Base-by-base conservation (phyloP, 2,888 invertebrate genomes). In the Masnerella sp. region DNA sequence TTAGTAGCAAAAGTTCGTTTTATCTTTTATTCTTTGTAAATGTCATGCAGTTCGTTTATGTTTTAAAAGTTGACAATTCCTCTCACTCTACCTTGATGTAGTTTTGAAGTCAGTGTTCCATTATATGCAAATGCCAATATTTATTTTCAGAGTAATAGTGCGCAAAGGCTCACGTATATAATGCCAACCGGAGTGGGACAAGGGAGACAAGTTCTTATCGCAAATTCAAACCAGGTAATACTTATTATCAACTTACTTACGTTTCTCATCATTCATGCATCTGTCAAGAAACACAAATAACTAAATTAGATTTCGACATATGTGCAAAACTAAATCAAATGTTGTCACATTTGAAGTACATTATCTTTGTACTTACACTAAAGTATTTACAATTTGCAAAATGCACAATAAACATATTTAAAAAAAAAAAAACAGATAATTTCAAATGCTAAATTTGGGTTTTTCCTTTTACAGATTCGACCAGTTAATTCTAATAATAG, bases 161-260 rank as follows among this genome's bases (percentile, higher is more conserved):
- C 82, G 17, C 81, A 82, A 40, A 83, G 84, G 73, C 56, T 86
- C 59, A 76, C 86, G 3, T 87, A 86, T 30, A 83, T 87, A n/a
- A 84, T 87, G 85, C 86, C 84, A 58, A 79, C 83, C 25, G 78
- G 78, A 25, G 78, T 80, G 4, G 83, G 81, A 28, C 62, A 83
- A 20, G 68, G 82, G 12, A 83, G 84, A 74, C 87, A 85, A 79
- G 78, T 87, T 56, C 56, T 87, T 17, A 82, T 87, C 76, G 74
- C 86, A 54, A 83, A 78, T 74, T 51, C 83, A n/a, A 81, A 79
- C 69, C 77, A 81, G 74, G 86, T 86, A 76, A 81, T 77, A 76
- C 1, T n/a, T n/a, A n/a, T n/a, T 22, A 22, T 36, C n/a, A 14
- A 2, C 14, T 12, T 22, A 11, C 12, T 22, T 12, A 11, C 1